Conservation (phyloP, 2,113 vertebrate genomes). For the Epinephelus moara region DNA sequence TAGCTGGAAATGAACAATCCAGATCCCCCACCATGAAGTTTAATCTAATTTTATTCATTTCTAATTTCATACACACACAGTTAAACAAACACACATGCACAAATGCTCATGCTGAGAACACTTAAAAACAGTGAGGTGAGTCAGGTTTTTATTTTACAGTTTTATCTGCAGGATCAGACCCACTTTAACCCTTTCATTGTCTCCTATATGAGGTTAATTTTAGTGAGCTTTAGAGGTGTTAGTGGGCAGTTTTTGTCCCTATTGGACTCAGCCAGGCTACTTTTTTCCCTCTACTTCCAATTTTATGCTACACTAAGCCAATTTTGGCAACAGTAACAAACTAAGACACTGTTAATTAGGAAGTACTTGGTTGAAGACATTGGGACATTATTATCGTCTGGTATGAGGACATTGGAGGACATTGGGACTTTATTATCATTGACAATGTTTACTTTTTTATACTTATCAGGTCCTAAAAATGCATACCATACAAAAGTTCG, state of each 20-base stretch:
- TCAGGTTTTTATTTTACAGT: slow-evolving; percentile 4
- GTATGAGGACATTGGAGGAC: too few relatives aligned
- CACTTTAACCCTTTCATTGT: neutral
- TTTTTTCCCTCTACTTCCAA: too few relatives aligned
- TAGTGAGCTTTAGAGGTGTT: neutral
- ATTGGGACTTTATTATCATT: too few relatives aligned
- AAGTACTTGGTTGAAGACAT: too few relatives aligned
- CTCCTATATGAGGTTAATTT: neutral
- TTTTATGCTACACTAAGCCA: too few relatives aligned
- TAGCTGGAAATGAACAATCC: neutral
- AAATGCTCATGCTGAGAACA: neutral
- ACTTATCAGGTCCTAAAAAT: too few relatives aligned
- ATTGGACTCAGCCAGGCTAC: neutral
- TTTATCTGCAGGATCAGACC: neutral
- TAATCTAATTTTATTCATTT: slow-evolving; percentile 26
- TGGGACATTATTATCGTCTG: too few relatives aligned
- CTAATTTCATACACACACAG: neutral
- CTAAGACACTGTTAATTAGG: too few relatives aligned
- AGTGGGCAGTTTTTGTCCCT: neutral
- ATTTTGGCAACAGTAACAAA: too few relatives aligned
- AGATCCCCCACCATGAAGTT: neutral
- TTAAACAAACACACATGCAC: slow-evolving; percentile 25
- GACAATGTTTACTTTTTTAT: too few relatives aligned
- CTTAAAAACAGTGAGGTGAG: neutral
- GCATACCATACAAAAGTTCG: too few relatives aligned